Conservation (phyloP, 2,888 invertebrate species). For the Agapostemon virescens region DNA sequence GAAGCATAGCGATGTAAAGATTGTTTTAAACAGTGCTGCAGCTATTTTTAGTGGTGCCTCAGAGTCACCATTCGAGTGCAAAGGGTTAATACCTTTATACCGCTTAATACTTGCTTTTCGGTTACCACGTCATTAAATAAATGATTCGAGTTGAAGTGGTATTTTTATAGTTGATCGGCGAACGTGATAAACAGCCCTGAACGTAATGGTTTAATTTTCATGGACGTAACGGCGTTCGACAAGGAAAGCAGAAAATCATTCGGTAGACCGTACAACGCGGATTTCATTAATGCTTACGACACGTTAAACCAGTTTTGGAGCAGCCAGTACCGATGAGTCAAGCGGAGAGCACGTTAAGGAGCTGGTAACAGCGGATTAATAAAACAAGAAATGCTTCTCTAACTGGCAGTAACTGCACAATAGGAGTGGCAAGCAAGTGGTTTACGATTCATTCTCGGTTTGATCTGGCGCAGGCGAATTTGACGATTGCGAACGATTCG, state of each 20-base stretch:
- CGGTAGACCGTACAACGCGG: not conserved
- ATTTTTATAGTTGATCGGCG: not conserved
- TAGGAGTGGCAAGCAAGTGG: slow-evolving; percentile 35
- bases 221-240: not conserved
- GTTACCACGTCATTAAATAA: not conserved
- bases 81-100: too few species aligned
- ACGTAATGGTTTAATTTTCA: not conserved
- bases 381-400: slow-evolving; percentile 25
- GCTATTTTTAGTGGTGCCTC: too few species aligned
- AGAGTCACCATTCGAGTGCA: too few species aligned
- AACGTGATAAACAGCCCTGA: not conserved
- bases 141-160: not conserved
- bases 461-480: slow-evolving; percentile 28
- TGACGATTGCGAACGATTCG: not conserved
- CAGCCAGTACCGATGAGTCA: slow-evolving; percentile 6
- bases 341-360: slow-evolving; percentile 5
- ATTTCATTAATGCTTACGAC: not conserved
- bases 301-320: slow-evolving; percentile 8
- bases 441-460: slow-evolving; percentile 35
- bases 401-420: slow-evolving; percentile 12
- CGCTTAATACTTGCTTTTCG: not conserved
- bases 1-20: too few species aligned
- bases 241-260: not conserved
- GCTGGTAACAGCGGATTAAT: slow-evolving; percentile 27
- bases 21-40: too few species aligned